These are phyloP conservation scores for Hippocampus zosterae DNA, from an alignment of 2,113 vertebrate species.

Conservation along the genomic window DNA sequence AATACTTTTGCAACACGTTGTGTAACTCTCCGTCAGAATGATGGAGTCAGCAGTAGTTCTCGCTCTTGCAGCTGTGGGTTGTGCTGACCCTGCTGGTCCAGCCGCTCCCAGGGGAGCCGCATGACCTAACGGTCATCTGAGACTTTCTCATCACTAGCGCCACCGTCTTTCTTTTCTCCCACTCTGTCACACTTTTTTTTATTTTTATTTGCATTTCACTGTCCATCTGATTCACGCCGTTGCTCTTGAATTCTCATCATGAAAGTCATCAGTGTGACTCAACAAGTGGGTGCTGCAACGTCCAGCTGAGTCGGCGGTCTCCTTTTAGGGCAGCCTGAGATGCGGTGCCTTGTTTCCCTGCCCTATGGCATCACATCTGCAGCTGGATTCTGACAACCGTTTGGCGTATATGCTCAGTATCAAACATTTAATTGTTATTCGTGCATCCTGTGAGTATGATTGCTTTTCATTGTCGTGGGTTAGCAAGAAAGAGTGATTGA, in stretches of 20 bases:
- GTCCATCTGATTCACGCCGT: not conserved
- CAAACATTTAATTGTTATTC: slow-evolving; percentile 18
- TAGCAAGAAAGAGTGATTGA: not conserved
- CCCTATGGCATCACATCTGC: slow-evolving; percentile 45
- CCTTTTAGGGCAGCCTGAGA: slow-evolving; percentile 25
- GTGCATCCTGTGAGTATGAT: not conserved
- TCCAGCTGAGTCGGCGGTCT: slow-evolving; percentile 54
- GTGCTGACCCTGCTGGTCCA: slow-evolving; percentile 53
- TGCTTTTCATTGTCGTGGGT: not conserved
- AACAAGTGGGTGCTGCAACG: slow-evolving; percentile 54
- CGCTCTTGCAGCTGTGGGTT: slow-evolving; percentile 59
- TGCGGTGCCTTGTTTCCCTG: slow-evolving; percentile 31
- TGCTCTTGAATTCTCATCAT: slow-evolving; percentile 48
- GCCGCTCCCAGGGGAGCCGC: slow-evolving; percentile 35
- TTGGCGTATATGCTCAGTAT: slow-evolving; percentile 16
- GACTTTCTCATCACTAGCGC: slow-evolving; percentile 14
- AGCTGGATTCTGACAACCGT: slow-evolving; percentile 20
- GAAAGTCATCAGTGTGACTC: slow-evolving; percentile 62
- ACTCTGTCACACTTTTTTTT: slow-evolving; percentile 11
- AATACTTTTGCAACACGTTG: not conserved
- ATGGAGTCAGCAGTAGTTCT: slow-evolving; percentile 51
- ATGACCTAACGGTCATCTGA: slow-evolving; percentile 63
- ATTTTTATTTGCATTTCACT: slow-evolving; percentile 12
- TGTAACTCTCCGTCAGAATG: slow-evolving; percentile 31
- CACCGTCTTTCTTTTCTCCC: slow-evolving; percentile 13